Evolutionary conservation across 2,888 invertebrate species (phyloP).

Genomic region (Sarcophaga rosellei): DNA sequence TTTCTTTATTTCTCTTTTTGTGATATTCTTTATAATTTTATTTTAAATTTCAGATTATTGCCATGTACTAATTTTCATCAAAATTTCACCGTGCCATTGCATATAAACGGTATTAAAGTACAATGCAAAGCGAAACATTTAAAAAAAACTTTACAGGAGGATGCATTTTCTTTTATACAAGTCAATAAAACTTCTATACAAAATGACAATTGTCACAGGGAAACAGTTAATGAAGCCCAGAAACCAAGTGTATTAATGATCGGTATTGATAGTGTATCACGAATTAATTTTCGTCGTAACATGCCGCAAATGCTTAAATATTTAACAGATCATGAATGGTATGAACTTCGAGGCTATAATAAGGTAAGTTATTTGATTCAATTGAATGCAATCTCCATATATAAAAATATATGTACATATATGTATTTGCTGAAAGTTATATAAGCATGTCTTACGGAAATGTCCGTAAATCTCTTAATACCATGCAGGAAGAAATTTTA

Average conservation of each 20-base stretch:
- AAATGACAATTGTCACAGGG: background rate
- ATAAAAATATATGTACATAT: too few species aligned
- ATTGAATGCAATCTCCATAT: background rate
- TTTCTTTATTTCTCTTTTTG: too few species aligned
- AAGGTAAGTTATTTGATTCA: slow-evolving; percentile 80
- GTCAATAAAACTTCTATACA: slow-evolving; percentile 73
- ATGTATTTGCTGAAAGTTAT: too few species aligned
- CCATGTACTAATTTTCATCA: slow-evolving; percentile 73
- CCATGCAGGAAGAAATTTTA: too few species aligned
- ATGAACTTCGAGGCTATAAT: slow-evolving; percentile 88
- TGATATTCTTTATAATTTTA: background rate
- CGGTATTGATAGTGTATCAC: slow-evolving; percentile 92
- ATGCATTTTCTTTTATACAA: slow-evolving; percentile 83
- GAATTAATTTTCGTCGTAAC: slow-evolving; percentile 88
- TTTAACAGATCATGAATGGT: slow-evolving; percentile 84
- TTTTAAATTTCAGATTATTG: slow-evolving; percentile 70
- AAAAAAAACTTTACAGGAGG: slow-evolving; percentile 73
- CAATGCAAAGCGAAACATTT: slow-evolving; percentile 77
- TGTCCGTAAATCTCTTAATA: too few species aligned
- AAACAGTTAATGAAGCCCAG: slow-evolving; percentile 65
- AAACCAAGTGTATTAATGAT: slow-evolving; percentile 87
- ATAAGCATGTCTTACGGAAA: too few species aligned
- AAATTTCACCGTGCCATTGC: slow-evolving; percentile 72
- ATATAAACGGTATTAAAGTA: slow-evolving; percentile 73
- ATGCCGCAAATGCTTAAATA: slow-evolving; percentile 87